Evolutionary conservation across 1,140 invertebrate species (phyloP).

Genomic region (Scaptomyza hsui): DNA sequence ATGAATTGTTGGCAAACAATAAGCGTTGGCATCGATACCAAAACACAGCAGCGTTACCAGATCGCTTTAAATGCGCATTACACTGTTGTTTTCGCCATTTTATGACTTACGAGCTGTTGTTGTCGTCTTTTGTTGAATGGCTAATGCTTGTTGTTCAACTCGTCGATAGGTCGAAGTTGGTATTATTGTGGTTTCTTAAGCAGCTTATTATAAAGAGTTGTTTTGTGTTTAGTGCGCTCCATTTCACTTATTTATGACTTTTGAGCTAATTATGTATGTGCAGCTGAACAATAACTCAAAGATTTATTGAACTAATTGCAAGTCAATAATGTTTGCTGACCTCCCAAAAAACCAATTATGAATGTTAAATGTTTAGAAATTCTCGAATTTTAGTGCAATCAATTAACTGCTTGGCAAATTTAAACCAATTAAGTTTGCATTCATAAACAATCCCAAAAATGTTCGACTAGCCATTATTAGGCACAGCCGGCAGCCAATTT

Average conservation of each 20-base stretch:
- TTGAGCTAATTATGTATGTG: neutral
- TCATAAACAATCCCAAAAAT: constrained; percentile 4
- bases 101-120: neutral
- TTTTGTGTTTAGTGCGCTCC: neutral
- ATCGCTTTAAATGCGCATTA: constrained; percentile 13
- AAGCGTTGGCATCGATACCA: constrained; percentile 6
- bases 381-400: constrained; percentile 31
- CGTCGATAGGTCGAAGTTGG: no score
- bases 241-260: neutral
- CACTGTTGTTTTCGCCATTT: constrained; percentile 14
- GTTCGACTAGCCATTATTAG: no score
- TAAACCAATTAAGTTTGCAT: constrained; percentile 36
- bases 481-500: constrained; percentile 23
- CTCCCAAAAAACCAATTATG: constrained; percentile 21
- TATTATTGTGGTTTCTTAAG: constrained; percentile 4
- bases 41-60: constrained; percentile 6
- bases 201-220: constrained; percentile 2
- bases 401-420: constrained; percentile 38
- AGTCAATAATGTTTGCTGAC: neutral
- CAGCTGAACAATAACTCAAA: constrained; percentile 19
- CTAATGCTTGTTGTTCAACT: constrained; percentile 8
- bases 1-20: constrained; percentile 7
- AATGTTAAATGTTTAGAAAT: constrained; percentile 9
- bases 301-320: constrained; percentile 7
- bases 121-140: constrained; percentile 9